Evolutionary conservation across 2,888 invertebrate species (phyloP).

Genomic region (Eristalis tenax): DNA sequence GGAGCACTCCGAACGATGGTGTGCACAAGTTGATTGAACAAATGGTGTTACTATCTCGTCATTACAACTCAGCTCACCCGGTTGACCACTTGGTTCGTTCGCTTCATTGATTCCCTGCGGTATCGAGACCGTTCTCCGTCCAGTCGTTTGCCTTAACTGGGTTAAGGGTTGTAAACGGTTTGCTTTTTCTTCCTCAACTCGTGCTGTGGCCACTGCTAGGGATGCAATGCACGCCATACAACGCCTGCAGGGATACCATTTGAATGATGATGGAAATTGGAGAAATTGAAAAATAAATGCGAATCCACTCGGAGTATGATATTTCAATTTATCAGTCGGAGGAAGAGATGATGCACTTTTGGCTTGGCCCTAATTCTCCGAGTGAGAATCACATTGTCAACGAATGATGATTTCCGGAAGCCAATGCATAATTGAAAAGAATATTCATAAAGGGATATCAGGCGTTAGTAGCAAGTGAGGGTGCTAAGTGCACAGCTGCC

Average conservation of each 20-base stretch:
- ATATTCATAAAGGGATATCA: neutral
- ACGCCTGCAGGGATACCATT: neutral
- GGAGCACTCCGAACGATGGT: constrained; percentile 1
- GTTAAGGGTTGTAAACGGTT: constrained; percentile 41
- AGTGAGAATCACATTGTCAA: neutral
- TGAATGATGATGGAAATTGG: constrained; percentile 17
- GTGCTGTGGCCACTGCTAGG: neutral
- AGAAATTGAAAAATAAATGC: constrained; percentile 35
- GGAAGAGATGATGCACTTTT: neutral
- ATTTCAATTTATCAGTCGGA: constrained; percentile 30
- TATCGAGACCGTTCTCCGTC: constrained; percentile 1
- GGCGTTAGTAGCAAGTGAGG: no score
- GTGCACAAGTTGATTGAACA: constrained; percentile 59
- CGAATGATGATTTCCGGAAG: neutral
- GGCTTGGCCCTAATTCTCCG: constrained; percentile 9
- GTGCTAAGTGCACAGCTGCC: neutral
- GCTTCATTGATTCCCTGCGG: constrained; percentile 34
- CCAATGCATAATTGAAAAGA: neutral
- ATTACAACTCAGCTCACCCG: constrained; percentile 41
- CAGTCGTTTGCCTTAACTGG: constrained; percentile 43
- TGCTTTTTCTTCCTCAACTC: neutral
- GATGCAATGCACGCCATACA: no score
- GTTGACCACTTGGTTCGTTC: constrained; percentile 38
- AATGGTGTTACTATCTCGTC: constrained; percentile 50
- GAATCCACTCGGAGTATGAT: constrained; percentile 29